Evolutionary conservation across 2,113 vertebrate species (phyloP).

Genomic region (Upupa epops): DNA sequence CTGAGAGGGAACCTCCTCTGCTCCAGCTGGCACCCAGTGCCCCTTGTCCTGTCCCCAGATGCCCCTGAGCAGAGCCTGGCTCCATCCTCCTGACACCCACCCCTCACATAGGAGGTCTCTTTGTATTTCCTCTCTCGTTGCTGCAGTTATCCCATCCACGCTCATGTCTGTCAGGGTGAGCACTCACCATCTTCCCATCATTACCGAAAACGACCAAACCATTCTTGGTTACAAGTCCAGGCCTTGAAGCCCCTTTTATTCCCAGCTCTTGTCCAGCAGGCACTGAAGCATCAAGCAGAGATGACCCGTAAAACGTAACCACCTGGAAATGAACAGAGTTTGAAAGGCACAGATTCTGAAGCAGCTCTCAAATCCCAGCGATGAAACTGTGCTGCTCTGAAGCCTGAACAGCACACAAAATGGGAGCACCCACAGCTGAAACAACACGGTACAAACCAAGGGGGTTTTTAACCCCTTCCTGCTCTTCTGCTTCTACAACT

Average conservation of each 20-base stretch:
- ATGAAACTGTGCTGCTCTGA: not conserved
- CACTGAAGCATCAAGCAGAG: constrained; percentile 73
- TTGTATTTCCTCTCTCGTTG: too few relatives aligned
- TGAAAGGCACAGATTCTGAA: not conserved
- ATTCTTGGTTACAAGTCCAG: constrained; percentile 84
- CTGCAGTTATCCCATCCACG: too few relatives aligned
- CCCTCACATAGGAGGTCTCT: too few relatives aligned
- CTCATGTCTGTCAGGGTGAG: not conserved
- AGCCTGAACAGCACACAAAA: not conserved
- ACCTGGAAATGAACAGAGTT: constrained; percentile 66
- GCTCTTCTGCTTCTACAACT: too few relatives aligned
- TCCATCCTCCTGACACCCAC: too few relatives aligned
- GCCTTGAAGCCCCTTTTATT: constrained; percentile 80
- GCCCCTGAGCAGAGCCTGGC: too few relatives aligned
- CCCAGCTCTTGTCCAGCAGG: constrained; percentile 82
- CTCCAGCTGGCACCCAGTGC: too few relatives aligned
- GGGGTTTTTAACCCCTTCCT: too few relatives aligned
- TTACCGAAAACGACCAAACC: constrained; percentile 88
- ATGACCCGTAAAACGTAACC: constrained; percentile 87
- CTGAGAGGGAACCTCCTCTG: too few relatives aligned
- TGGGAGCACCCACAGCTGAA: not conserved
- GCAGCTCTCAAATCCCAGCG: not conserved
- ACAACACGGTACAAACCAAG: not conserved
- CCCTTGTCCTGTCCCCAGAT: too few relatives aligned
- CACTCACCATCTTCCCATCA: constrained; percentile 86